phyloP scores from a whole-genome alignment of 2,888 invertebrate species.

The Rotaria socialis region DNA sequence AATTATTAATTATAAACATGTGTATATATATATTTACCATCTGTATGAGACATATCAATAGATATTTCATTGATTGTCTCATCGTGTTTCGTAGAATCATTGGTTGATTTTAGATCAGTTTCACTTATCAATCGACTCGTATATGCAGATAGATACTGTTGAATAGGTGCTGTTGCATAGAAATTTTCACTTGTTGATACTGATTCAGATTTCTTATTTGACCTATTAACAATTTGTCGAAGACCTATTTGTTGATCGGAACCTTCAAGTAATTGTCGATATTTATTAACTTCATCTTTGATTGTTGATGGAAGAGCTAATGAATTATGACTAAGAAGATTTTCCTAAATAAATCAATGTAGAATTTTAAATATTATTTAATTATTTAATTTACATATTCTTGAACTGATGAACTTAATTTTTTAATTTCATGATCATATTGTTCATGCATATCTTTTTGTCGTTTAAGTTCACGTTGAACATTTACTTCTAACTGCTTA shows the following conservation, averaged over 20 bases:
- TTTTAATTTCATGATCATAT: not conserved
- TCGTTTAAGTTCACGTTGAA: not conserved
- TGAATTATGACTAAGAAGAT: not conserved
- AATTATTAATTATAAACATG: not conserved
- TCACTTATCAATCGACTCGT: not conserved
- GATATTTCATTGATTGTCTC: not conserved
- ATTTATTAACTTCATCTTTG: constrained; percentile 31
- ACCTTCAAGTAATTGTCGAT: constrained; percentile 32
- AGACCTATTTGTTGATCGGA: constrained; percentile 11
- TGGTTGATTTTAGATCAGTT: not conserved
- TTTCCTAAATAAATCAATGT: not conserved
- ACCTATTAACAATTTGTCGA: not conserved
- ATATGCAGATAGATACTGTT: not conserved
- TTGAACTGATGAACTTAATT: not conserved
- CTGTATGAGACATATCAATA: not conserved
- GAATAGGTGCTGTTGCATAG: not conserved
- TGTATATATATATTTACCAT: not conserved
- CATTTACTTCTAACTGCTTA: not conserved
- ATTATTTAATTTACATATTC: not conserved
- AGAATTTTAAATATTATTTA: too few species aligned
- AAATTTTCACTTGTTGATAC: not conserved
- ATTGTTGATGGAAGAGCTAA: not conserved
- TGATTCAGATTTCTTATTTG: not conserved
- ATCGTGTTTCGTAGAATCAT: not conserved
- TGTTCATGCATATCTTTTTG: not conserved